These are phyloP conservation scores for Anastatus disparis DNA, from an alignment of 1,140 invertebrate species.

Conservation along the genomic window DNA sequence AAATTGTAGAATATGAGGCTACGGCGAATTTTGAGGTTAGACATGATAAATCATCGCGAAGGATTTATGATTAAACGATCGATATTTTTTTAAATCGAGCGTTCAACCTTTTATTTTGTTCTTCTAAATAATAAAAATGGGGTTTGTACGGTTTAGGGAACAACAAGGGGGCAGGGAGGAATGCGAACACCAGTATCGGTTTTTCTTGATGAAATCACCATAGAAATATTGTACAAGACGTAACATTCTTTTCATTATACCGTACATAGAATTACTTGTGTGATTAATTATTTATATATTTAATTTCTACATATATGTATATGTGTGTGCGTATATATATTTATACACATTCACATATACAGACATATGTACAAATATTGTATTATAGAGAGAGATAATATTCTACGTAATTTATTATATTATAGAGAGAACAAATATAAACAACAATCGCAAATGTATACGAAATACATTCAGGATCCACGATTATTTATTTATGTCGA, in stretches of 20 bases:
- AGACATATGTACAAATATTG: slow-evolving; percentile 24
- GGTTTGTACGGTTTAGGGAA: background rate
- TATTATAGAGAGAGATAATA: slow-evolving; percentile 41
- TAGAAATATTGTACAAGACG: slow-evolving; percentile 31
- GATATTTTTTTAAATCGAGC: background rate
- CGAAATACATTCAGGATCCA: slow-evolving; percentile 42
- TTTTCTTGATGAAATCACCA: slow-evolving; percentile 24
- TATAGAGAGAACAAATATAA: slow-evolving; percentile 47
- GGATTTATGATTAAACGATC: background rate
- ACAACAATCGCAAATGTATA: slow-evolving; percentile 44
- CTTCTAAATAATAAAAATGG: background rate
- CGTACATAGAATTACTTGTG: slow-evolving; percentile 42
- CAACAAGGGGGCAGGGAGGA: background rate
- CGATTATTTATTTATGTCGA: slow-evolving; percentile 37
- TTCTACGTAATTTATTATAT: slow-evolving; percentile 33
- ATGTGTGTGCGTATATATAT: slow-evolving; percentile 34
- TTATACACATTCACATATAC: slow-evolving; percentile 14
- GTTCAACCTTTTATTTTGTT: background rate
- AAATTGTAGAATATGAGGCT: background rate
- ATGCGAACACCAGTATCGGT: slow-evolving; percentile 16
- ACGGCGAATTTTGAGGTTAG: background rate
- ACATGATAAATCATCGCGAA: background rate
- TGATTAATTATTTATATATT: slow-evolving; percentile 39
- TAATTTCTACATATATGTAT: slow-evolving; percentile 18
- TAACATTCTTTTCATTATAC: slow-evolving; percentile 28